Conservation (phyloP, 35 echinoderm and acorn worm species). For the Holothuria glaberrima region DNA sequence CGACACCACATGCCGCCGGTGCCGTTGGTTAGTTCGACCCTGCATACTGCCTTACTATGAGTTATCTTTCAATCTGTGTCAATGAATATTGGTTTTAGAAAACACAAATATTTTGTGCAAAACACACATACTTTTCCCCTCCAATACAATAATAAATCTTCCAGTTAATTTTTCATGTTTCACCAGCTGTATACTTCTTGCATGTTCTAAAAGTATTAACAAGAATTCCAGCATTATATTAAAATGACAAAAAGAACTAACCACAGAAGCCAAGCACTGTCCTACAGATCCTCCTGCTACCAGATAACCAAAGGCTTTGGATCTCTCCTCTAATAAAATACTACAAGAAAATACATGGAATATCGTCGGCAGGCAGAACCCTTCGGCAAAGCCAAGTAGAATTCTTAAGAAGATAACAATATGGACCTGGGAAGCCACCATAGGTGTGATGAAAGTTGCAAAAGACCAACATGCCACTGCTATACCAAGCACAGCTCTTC, state of each 20-base stretch:
- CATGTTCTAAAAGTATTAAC: no score
- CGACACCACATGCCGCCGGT: no score
- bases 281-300: constrained; percentile 88
- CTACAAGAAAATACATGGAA: constrained; percentile 89
- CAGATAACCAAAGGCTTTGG: constrained; percentile 91
- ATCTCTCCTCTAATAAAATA: constrained; percentile 85
- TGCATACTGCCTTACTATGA: no score
- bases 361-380: constrained; percentile 89
- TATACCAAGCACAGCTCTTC: constrained; percentile 70
- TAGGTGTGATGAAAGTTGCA: constrained; percentile 91
- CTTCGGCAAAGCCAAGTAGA: constrained; percentile 93
- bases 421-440: constrained; percentile 63
- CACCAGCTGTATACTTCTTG: neutral
- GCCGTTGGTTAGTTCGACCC: no score
- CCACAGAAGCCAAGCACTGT: constrained; percentile 89
- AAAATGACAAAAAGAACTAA: constrained; percentile 39
- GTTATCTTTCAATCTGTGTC: no score
- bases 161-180: neutral
- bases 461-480: constrained; percentile 92
- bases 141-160: no score
- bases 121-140: no score
- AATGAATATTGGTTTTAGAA: no score
- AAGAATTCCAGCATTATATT: no score
- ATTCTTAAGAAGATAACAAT: constrained; percentile 73
- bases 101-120: no score